Percentiles rank a stretch among this genome's conserved stretches.
Conservation (phyloP, 1,140 invertebrate species). For the Octopus sinensis region DNA sequence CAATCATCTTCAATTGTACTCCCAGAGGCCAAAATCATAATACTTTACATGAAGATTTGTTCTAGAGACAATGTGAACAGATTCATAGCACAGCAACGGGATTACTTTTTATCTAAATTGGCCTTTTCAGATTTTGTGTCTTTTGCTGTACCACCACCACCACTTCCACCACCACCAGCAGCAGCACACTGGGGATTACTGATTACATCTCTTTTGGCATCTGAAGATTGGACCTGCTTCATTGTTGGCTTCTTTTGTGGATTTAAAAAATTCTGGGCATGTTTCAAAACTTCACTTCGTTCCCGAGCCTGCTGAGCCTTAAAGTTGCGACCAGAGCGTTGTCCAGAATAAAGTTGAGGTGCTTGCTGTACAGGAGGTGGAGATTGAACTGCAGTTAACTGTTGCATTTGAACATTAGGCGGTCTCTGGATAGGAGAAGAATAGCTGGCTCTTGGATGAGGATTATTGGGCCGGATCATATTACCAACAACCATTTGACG, state of each 20-base stretch:
- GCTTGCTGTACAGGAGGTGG: slow-evolving; percentile 12
- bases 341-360: not conserved
- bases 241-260: slow-evolving; percentile 35
- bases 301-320: slow-evolving; percentile 45
- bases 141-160: not conserved
- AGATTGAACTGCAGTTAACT: not conserved
- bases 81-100: too few species aligned
- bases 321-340: slow-evolving; percentile 19
- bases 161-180: not conserved
- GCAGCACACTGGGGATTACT: not conserved
- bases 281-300: slow-evolving; percentile 39
- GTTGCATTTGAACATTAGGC: slow-evolving; percentile 18
- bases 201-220: not conserved
- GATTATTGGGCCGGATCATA: slow-evolving; percentile 29
- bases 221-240: not conserved
- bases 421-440: slow-evolving; percentile 46
- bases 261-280: slow-evolving; percentile 45
- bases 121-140: not conserved
- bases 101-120: not conserved
- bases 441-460: slow-evolving; percentile 31
- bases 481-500: slow-evolving; percentile 39
- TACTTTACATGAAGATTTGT: too few species aligned
- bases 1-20: too few species aligned
- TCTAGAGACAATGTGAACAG: too few species aligned
- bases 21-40: too few species aligned